Conservation (phyloP, 2,888 invertebrate genomes). For the Synanthedon vespiformis region DNA sequence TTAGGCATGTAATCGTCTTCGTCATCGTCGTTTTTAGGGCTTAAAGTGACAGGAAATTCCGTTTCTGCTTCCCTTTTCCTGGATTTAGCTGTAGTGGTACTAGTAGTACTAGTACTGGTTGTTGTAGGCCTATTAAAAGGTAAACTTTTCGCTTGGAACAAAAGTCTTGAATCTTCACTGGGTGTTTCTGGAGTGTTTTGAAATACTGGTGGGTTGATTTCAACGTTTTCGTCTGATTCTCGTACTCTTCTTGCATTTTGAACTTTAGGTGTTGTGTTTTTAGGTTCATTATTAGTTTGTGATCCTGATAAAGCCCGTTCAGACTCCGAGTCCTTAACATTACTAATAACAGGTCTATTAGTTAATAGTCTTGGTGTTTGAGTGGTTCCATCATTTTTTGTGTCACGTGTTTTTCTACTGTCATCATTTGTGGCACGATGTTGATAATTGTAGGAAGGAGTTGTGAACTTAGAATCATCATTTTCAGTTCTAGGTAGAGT, state of each 20-base stretch:
- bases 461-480: no score
- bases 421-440: not conserved
- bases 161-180: not conserved
- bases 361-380: not conserved
- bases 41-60: not conserved
- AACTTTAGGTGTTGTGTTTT: slow-evolving; percentile 1
- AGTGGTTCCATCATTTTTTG: not conserved
- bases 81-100: not conserved
- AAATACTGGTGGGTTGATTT: not conserved
- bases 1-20: not conserved
- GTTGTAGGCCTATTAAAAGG: not conserved
- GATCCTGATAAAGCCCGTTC: not conserved
- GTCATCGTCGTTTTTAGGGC: not conserved
- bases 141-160: not conserved
- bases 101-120: not conserved
- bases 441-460: no score
- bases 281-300: not conserved
- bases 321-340: not conserved
- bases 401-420: not conserved
- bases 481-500: not conserved
- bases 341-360: not conserved
- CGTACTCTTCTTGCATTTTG: not conserved
- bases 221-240: not conserved
- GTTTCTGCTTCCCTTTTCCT: not conserved
- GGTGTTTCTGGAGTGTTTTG: not conserved